Conservation (phyloP, 2,888 invertebrate species). For the Microctonus brassicae region DNA sequence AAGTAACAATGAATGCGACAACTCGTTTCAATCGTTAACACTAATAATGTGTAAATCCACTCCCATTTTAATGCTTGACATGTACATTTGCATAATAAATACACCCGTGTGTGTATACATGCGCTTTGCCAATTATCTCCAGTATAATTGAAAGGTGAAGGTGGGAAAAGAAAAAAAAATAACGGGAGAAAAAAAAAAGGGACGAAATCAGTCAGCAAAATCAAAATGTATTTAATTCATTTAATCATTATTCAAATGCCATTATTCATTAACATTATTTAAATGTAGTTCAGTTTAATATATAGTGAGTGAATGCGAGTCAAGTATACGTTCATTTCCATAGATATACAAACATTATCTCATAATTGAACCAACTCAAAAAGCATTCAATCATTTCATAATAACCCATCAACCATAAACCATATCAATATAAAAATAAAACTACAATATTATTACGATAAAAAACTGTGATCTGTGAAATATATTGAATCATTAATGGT, state of each 20-base stretch:
- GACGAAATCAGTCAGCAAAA: neutral
- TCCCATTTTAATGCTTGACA: constrained; percentile 1
- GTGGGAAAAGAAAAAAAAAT: no score
- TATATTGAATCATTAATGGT: no score
- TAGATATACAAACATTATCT: neutral
- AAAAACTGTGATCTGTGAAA: no score
- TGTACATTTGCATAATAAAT: constrained; percentile 8
- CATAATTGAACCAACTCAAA: constrained; percentile 55
- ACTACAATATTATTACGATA: neutral
- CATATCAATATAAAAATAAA: neutral
- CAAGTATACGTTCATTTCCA: constrained; percentile 48
- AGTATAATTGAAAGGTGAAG: neutral
- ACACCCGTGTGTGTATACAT: neutral
- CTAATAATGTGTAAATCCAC: constrained; percentile 12
- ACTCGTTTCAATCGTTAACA: neutral
- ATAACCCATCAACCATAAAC: constrained; percentile 20
- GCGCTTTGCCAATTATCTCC: neutral
- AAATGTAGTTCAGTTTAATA: no score
- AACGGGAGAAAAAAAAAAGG: neutral
- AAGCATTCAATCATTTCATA: constrained; percentile 50
- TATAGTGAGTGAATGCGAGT: constrained; percentile 53
- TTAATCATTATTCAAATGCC: neutral
- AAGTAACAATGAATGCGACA: constrained; percentile 10
- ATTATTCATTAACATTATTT: no score
- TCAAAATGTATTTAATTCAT: neutral